Evolutionary conservation across 2,113 vertebrate species (phyloP).

Genomic region (Prietella phreatophila): DNA sequence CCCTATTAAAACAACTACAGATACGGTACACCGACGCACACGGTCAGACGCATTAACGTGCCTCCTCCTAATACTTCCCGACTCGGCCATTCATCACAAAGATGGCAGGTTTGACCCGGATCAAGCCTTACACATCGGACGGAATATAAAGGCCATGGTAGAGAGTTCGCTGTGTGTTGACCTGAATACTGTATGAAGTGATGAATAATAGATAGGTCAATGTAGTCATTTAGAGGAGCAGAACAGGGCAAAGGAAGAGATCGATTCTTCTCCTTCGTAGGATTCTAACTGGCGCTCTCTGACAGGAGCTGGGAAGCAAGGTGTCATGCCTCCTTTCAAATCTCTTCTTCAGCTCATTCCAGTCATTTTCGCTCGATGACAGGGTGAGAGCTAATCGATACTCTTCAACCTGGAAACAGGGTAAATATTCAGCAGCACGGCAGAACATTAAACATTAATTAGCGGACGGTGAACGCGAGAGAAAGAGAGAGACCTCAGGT

Average conservation of each 20-base stretch:
- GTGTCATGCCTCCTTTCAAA: not conserved
- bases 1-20: not conserved
- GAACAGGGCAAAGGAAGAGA: not conserved
- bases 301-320: conserved; percentile 7
- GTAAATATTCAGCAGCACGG: conserved; percentile 39
- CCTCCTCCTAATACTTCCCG: conserved; percentile 1
- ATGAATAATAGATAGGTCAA: conserved; percentile 36
- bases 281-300: not conserved
- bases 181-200: conserved; percentile 27
- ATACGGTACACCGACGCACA: not conserved
- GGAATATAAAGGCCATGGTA: not conserved
- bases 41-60: not conserved
- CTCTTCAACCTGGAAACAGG: not conserved
- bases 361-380: conserved; percentile 9
- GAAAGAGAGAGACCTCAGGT: not conserved
- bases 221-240: conserved; percentile 32
- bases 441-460: conserved; percentile 36
- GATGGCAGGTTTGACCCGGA: not conserved
- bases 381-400: conserved; percentile 15
- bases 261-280: conserved; percentile 25
- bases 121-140: not conserved
- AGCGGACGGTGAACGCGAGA: not conserved
- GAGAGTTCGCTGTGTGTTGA: not conserved
- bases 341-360: conserved; percentile 2
- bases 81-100: conserved; percentile 6